phyloP scores from a whole-genome alignment of 2,888 invertebrate species.

The Heliconius cydno region DNA sequence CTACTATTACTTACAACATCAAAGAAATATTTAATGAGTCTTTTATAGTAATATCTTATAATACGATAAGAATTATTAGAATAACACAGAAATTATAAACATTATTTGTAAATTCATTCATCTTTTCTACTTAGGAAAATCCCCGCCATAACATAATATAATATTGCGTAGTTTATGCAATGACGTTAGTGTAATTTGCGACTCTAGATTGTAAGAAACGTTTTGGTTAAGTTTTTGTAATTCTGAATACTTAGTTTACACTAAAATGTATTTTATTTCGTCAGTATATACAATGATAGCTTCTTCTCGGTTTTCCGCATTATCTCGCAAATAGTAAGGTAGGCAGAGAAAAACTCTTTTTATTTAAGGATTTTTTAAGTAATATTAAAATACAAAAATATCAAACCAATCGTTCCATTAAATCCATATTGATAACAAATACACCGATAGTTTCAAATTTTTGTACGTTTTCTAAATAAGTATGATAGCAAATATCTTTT shows the following conservation, averaged over 20 bases:
- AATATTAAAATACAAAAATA: no score
- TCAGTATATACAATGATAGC: no score
- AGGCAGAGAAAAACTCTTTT: no score
- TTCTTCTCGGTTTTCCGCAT: neutral
- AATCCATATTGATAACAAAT: no score
- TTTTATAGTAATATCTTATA: neutral
- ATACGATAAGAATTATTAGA: neutral
- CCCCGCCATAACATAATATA: neutral
- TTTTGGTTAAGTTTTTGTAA: neutral
- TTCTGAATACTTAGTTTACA: neutral
- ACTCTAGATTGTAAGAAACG: neutral
- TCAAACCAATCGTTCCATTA: no score
- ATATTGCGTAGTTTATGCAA: conserved; percentile 7
- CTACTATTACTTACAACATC: neutral
- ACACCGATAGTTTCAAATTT: no score
- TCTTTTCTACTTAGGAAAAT: conserved; percentile 13
- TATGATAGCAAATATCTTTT: no score
- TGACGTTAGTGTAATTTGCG: conserved; percentile 15
- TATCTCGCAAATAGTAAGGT: no score
- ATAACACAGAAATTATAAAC: neutral
- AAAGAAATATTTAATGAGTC: neutral
- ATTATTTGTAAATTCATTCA: conserved; percentile 15
- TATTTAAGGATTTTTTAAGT: no score
- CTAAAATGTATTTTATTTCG: neutral
- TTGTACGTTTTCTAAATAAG: no score